These are phyloP conservation scores for Ceyx margarethae DNA, from an alignment of 2,113 vertebrate species.

Conservation along the genomic window DNA sequence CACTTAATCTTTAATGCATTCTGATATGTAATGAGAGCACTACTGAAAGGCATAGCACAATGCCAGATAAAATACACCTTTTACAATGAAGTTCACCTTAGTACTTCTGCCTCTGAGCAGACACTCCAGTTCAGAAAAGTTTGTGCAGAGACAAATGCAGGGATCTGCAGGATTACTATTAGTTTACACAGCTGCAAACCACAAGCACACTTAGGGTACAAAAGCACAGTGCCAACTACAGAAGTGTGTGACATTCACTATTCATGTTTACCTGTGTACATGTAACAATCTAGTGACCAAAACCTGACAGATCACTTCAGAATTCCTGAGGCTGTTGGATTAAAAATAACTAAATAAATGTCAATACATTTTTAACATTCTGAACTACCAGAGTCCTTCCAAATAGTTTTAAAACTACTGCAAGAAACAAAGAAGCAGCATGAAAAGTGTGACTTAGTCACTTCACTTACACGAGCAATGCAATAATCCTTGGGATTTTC, in stretches of 20 bases:
- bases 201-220: neutral
- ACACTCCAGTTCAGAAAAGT: neutral
- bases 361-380: too few species aligned
- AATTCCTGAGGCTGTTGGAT: neutral
- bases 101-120: neutral
- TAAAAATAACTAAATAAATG: neutral
- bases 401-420: neutral
- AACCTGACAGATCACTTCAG: neutral
- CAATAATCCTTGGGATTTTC: constrained; percentile 95
- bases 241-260: neutral
- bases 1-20: neutral
- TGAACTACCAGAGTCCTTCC: neutral
- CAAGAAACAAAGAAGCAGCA: neutral
- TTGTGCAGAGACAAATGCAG: neutral
- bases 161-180: neutral
- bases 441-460: neutral
- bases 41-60: neutral
- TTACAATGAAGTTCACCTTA: neutral
- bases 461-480: constrained; percentile 86
- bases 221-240: neutral
- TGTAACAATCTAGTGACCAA: neutral
- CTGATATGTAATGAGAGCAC: neutral
- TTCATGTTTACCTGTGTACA: neutral
- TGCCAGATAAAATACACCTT: neutral
- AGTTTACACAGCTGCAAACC: neutral